Base-by-base conservation (phyloP, 2,888 invertebrate species). In the Melanchra persicariae region DNA sequence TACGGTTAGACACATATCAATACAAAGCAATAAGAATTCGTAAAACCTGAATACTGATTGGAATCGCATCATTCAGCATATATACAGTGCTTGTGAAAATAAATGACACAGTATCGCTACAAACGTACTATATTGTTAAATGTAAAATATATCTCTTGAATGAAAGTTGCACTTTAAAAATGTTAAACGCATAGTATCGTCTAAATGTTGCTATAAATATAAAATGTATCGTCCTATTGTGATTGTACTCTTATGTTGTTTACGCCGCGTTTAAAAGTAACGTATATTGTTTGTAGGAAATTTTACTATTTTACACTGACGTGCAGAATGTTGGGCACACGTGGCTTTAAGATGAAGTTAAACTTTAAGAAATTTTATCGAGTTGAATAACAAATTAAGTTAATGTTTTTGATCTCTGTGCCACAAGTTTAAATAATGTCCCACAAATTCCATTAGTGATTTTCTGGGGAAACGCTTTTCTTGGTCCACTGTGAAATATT, bases 221-320 rank as follows among this genome's bases (percentile, higher is more conserved):
- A 54, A 62, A 63, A 72, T 74, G 59, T 80, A 55, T 79, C 61
- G 63, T 67, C 37, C 57, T 69, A 65, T 58, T 76, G 75, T 79
- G 72, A 80, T 73, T 69, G 60, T 70, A 65, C 59, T 49, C 15
- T 52, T 79, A 45, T 76, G 47, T 63, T 64, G 45, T 64, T 54
- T 61, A 37, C 34, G 63, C 59, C 19, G 47, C 55, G 51, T 59
- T 78, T 47, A 57, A 55, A 61, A 65, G 1, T 61, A 65, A 54
- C 22, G 26, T 55, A 55, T 47, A 73, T 63, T 81, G 45, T 63
- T 64, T 54, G 45, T 65, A 68, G 61, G 30, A 40, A 45, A 66
- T 63, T 61, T 60, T 69, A 68, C 70, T 4, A 47, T 54, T 30
- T 79, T 79, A 63, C 70, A 68, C 19, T 77, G 77, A 26, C 62